Conservation (phyloP, 1,140 invertebrate genomes). For the Paralvinella palmiformis region DNA sequence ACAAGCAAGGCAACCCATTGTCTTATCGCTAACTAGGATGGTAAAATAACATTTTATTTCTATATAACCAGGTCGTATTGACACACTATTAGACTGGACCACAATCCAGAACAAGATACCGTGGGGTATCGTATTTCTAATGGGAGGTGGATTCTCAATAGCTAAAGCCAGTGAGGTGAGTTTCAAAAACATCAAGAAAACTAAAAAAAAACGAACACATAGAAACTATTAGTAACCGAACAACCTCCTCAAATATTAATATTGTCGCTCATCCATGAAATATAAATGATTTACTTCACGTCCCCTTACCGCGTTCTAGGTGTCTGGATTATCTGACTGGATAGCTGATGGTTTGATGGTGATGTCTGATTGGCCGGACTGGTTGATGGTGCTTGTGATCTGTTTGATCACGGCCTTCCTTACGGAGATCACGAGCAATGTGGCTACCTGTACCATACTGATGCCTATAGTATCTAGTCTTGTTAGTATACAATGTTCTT, state of each 20-base stretch:
- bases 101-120: constrained; percentile 46
- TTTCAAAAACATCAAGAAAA: no score
- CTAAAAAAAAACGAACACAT: no score
- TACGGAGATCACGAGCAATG: constrained; percentile 78
- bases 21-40: no score
- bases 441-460: constrained; percentile 77
- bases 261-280: no score
- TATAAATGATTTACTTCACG: no score
- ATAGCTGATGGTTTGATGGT: constrained; percentile 60
- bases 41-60: no score
- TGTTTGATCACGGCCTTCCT: constrained; percentile 43
- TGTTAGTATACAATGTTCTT: constrained; percentile 48
- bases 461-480: constrained; percentile 73
- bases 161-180: constrained; percentile 54
- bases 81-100: constrained; percentile 44
- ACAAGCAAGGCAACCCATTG: no score
- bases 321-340: constrained; percentile 67
- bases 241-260: no score
- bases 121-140: constrained; percentile 53
- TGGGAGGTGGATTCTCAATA: constrained; percentile 79
- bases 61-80: no score
- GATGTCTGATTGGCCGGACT: no score
- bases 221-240: no score
- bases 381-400: constrained; percentile 10
- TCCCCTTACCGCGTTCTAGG: constrained; percentile 35